Percentiles rank a stretch among this genome's conserved stretches.
Conservation (phyloP, 2,797 vertebrate genomes). For the Lepilemur ruficaudatus region DNA sequence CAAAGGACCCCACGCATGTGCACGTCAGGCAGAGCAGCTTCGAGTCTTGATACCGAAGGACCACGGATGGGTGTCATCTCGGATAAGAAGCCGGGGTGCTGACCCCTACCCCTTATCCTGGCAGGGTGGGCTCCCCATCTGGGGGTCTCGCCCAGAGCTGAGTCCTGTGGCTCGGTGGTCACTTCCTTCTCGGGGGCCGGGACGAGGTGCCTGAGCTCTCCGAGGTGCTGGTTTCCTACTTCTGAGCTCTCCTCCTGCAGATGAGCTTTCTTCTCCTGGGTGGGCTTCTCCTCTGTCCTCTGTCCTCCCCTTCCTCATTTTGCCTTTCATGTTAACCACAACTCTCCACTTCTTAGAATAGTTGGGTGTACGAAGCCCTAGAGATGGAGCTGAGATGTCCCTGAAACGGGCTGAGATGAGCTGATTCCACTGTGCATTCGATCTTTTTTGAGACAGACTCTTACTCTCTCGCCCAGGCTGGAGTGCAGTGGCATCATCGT, state of each 20-base stretch:
- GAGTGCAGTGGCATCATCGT: too few relatives aligned
- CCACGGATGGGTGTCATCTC: neutral
- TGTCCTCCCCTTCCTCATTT: too few relatives aligned
- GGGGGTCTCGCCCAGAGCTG: too few relatives aligned
- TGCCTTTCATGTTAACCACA: too few relatives aligned
- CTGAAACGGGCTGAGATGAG: too few relatives aligned
- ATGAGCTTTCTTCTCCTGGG: fast-evolving
- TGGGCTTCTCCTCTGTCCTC: too few relatives aligned
- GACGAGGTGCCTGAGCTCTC: fast-evolving
- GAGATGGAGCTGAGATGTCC: too few relatives aligned
- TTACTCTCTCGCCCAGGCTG: fast-evolving
- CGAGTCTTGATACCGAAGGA: too few relatives aligned
- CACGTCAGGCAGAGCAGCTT: neutral
- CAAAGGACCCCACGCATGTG: neutral
- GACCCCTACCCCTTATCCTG: neutral
- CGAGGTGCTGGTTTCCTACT: fast-evolving
- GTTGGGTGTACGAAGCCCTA: too few relatives aligned
- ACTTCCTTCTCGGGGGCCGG: fast-evolving
- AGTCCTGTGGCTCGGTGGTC: neutral
- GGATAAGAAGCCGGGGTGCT: neutral
- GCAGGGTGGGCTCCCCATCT: neutral
- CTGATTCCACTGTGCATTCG: too few relatives aligned
- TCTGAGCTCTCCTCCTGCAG: neutral
- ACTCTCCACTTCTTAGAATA: too few relatives aligned
- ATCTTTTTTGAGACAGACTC: too few relatives aligned